These are phyloP conservation scores for Zosterops lateralis DNA, from an alignment of 2,113 vertebrate species.

Conservation along the genomic window DNA sequence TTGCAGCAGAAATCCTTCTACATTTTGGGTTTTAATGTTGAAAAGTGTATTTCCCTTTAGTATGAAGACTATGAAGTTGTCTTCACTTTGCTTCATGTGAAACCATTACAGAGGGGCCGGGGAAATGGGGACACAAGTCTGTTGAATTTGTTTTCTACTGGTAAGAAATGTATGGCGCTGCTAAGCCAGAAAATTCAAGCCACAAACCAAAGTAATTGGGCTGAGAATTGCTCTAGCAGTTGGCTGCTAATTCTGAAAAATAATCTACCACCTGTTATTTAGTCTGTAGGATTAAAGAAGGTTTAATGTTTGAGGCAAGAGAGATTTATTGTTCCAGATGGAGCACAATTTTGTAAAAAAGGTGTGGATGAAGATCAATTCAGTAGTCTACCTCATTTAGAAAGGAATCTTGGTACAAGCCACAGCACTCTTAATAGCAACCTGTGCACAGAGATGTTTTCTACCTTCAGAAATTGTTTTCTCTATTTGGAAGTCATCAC, in stretches of 20 bases:
- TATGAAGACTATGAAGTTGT: neutral
- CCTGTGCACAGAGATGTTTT: neutral
- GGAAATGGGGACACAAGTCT: neutral
- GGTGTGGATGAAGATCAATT: neutral
- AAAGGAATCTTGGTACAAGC: neutral
- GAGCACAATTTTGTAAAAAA: neutral
- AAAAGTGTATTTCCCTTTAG: neutral
- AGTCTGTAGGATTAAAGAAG: slow-evolving; percentile 35
- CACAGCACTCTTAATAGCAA: neutral
- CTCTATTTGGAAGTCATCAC: neutral
- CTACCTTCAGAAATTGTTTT: neutral
- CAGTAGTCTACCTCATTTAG: neutral
- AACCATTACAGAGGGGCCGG: neutral
- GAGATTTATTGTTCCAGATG: slow-evolving; percentile 31
- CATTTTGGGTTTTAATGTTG: neutral
- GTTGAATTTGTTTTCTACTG: neutral
- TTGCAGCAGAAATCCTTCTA: neutral
- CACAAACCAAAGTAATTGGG: neutral
- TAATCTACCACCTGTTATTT: slow-evolving; percentile 63
- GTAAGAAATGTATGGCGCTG: neutral
- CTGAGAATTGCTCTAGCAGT: slow-evolving; percentile 19
- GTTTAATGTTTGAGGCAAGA: slow-evolving; percentile 24
- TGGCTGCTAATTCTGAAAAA: slow-evolving; percentile 49
- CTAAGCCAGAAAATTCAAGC: neutral
- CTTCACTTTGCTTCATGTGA: neutral